A percentile compares a stretch with the other conserved stretches of the same genome.
Conservation (phyloP, 2,888 invertebrate species). For the Ptychoptera albimana region DNA sequence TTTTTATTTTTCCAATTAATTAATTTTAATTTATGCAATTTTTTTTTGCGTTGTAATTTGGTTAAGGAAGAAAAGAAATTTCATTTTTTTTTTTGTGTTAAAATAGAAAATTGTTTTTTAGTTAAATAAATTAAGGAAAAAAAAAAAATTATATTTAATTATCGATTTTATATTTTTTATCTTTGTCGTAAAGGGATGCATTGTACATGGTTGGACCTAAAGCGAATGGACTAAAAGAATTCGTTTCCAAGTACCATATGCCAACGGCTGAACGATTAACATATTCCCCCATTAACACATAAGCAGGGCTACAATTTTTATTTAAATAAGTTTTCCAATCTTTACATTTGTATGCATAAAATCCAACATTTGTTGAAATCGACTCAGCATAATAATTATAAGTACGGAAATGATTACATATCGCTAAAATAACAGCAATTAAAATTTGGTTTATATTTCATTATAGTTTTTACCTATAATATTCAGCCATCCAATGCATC, state of each 20-base stretch:
- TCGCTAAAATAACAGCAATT: not conserved
- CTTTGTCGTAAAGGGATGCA: too few species aligned
- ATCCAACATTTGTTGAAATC: not conserved
- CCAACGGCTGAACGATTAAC: not conserved
- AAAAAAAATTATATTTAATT: too few species aligned
- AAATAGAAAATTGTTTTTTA: too few species aligned
- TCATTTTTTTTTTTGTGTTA: too few species aligned
- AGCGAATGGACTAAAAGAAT: not conserved
- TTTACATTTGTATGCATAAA: not conserved
- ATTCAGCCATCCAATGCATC: not conserved
- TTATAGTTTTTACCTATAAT: not conserved
- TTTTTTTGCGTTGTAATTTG: too few species aligned
- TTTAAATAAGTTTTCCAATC: constrained; percentile 11
- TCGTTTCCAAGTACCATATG: not conserved
- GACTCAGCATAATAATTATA: constrained; percentile 1
- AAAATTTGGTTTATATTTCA: not conserved
- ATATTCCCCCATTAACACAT: not conserved
- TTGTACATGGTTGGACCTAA: constrained; percentile 16
- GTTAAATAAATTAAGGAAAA: too few species aligned
- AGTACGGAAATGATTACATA: not conserved
- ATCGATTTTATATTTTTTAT: too few species aligned
- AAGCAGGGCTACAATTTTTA: constrained; percentile 12
- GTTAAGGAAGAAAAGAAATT: too few species aligned
- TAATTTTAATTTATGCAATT: too few species aligned
- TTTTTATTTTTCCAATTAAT: too few species aligned